Base-by-base conservation (phyloP, 2,113 vertebrate species). In the Cettia cetti region DNA sequence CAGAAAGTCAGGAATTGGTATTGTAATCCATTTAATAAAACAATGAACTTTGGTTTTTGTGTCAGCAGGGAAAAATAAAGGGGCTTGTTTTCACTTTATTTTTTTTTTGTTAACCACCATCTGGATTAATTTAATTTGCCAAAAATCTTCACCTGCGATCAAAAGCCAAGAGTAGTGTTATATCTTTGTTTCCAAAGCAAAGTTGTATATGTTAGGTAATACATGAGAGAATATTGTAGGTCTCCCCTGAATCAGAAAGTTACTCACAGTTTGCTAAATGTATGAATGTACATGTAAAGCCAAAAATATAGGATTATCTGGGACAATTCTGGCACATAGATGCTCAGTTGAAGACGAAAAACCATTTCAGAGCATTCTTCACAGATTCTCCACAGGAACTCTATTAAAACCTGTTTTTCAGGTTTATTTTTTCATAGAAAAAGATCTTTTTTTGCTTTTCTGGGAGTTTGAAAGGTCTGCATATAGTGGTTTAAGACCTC, bases 21-120 rank as follows among this genome's bases (percentile, higher is more conserved):
- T 45, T 88, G 44, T 86, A 82, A 94, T 86, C 33, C 42, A 61
- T 77, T 94, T 74, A 89, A 93, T 63, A 82, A 47, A 87, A 89
- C 83, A 93, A 89, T 80, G 77, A 97, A 90, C 68, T 83, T 88
- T 45, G 27, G 11, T 40, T 86, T 88, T 90, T 5, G 7, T 74
- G 35, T 89, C 75, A 90, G 13, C 7, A 64, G 39, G 20, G 71
- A 17, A 45, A 87, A 71, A 59, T 23, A 63, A 39, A 23, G 14
- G 4, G 9, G 0, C 0, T 28, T 61, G 52, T 15, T 63, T 15
- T 19, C 8, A 4, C 15, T 15, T 15, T 57, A 52, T 50, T 50
- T 18, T 39, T 18, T 39, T 69, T 53, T 65, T 59, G 8, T 11
- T 90, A 91, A 79, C 81, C 16, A 9, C 56, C 53, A 60, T 68